Percentiles rank a stretch among this genome's conserved stretches.
phyloP scores from a whole-genome alignment of 2,797 vertebrate species.

The Sparidentex hasta region DNA sequence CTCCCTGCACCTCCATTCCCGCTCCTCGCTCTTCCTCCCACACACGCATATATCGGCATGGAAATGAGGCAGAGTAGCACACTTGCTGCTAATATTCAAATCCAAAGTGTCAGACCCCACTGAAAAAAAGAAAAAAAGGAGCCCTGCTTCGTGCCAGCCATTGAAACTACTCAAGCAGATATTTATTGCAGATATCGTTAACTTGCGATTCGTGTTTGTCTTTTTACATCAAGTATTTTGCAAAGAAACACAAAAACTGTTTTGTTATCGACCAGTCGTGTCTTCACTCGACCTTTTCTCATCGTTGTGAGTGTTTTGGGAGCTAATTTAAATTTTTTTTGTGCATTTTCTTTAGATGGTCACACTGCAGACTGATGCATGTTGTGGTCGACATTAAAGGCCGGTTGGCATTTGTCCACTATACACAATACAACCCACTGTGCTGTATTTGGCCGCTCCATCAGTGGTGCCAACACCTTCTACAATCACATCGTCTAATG shows the following conservation, averaged over 20 bases:
- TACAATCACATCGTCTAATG: slow-evolving; percentile 17
- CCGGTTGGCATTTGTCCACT: neutral
- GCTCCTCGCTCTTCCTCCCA: slow-evolving; percentile 74
- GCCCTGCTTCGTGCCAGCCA: slow-evolving; percentile 43
- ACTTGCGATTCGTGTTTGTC: slow-evolving; percentile 31
- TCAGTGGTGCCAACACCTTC: neutral
- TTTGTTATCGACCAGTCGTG: neutral
- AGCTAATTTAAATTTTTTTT: neutral
- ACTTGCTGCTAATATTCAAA: slow-evolving; percentile 73
- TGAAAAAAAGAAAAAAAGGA: slow-evolving; percentile 16
- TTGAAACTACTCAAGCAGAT: slow-evolving; percentile 47
- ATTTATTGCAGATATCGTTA: slow-evolving; percentile 29
- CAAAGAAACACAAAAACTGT: neutral
- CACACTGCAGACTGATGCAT: neutral
- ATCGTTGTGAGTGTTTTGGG: neutral
- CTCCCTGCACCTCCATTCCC: slow-evolving; percentile 56
- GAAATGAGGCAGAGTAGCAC: slow-evolving; percentile 71
- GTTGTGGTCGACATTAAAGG: too few species aligned
- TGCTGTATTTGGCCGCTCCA: neutral
- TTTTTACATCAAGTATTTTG: slow-evolving; percentile 19
- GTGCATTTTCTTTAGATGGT: neutral
- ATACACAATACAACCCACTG: neutral
- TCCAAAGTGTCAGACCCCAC: slow-evolving; percentile 63
- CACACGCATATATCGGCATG: slow-evolving; percentile 75
- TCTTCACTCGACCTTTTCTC: neutral